A percentile compares a stretch with the other conserved stretches of the same genome.
These are phyloP conservation scores for Halictus ligatus DNA, from an alignment of 2,888 invertebrate species.

Conservation along the genomic window DNA sequence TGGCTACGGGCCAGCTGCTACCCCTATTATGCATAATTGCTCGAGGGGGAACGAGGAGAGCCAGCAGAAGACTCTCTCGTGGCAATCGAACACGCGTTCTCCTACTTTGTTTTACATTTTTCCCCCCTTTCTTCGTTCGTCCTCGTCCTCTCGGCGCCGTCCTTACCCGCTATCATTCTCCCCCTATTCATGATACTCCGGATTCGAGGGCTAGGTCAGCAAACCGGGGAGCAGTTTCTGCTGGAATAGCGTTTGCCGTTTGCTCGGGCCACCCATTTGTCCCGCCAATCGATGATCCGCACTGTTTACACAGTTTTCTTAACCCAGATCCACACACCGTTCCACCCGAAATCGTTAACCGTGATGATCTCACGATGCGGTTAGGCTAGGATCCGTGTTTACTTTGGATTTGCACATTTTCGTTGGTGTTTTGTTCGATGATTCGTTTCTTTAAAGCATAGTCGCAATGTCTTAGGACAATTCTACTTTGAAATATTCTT, in stretches of 20 bases:
- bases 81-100: slow-evolving; percentile 66
- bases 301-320: background rate
- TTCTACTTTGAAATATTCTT: too few species aligned
- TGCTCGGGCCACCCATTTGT: background rate
- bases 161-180: background rate
- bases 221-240: background rate
- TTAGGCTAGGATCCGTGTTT: too few species aligned
- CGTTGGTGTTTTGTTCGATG: too few species aligned
- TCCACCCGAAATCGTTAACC: background rate
- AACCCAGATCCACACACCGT: too few species aligned
- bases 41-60: slow-evolving; percentile 63
- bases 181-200: background rate
- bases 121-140: slow-evolving; percentile 7
- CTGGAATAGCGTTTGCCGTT: background rate
- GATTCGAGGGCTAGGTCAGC: background rate
- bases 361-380: background rate
- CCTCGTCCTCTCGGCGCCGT: background rate
- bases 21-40: slow-evolving; percentile 77
- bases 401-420: too few species aligned
- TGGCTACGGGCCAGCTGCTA: slow-evolving; percentile 76
- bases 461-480: too few species aligned
- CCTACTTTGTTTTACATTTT: slow-evolving; percentile 44
- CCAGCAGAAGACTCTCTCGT: slow-evolving; percentile 60
- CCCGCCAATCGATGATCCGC: background rate
- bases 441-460: too few species aligned